Conservation (phyloP, 2,797 vertebrate species). For the Sphaeramia orbicularis region DNA sequence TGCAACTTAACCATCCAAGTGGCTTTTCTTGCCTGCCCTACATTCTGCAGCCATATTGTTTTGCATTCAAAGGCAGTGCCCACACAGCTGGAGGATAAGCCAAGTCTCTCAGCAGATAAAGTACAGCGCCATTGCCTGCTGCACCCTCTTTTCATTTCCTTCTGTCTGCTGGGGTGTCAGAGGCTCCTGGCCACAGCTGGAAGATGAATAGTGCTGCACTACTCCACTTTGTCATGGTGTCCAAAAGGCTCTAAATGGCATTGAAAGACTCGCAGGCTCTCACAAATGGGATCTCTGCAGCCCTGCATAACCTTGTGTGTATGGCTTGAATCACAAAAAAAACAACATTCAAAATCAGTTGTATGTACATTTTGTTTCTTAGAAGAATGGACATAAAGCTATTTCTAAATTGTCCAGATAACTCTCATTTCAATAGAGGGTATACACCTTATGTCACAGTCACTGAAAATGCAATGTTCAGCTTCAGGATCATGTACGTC, state of each 20-base stretch:
- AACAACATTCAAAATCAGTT: conserved; percentile 45
- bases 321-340: conserved; percentile 45
- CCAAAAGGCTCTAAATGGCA: conserved; percentile 78
- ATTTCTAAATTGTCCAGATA: too few relatives aligned
- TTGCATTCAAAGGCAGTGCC: conserved; percentile 79
- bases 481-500: too few relatives aligned
- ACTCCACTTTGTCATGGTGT: conserved; percentile 81
- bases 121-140: conserved; percentile 64
- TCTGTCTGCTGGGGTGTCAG: conserved; percentile 73
- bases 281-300: conserved; percentile 71
- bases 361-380: conserved; percentile 16
- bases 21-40: conserved; percentile 71
- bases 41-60: conserved; percentile 78
- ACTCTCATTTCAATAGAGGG: too few relatives aligned
- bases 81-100: conserved; percentile 81
- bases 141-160: conserved; percentile 80
- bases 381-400: neutral
- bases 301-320: conserved; percentile 63
- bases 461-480: too few relatives aligned
- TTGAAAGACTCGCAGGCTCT: conserved; percentile 71
- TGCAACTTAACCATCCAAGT: conserved; percentile 50
- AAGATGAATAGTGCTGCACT: conserved; percentile 80
- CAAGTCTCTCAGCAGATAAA: conserved; percentile 77
- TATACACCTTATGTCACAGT: too few relatives aligned
- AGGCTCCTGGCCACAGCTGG: conserved; percentile 79